Evolutionary conservation across 1,140 invertebrate species (phyloP).

Genomic region (Uloborus diversus): DNA sequence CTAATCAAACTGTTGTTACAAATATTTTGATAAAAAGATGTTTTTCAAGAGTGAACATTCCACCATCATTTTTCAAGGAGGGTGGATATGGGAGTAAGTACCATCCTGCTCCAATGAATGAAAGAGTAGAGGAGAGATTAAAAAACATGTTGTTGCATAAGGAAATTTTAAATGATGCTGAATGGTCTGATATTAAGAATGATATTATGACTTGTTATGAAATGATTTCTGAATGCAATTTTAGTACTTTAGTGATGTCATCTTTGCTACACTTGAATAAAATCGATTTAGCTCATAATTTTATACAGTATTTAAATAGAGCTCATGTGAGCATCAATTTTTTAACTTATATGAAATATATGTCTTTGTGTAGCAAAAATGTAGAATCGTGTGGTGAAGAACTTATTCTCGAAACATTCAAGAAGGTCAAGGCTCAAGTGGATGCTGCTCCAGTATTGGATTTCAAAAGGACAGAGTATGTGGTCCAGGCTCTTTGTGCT

Average conservation of each 20-base stretch:
- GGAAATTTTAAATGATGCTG: background rate
- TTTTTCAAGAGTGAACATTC: too few relatives aligned
- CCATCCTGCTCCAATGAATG: background rate
- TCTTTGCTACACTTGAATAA: background rate
- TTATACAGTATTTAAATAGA: constrained; percentile 10
- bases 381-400: constrained; percentile 7
- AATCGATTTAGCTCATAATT: background rate
- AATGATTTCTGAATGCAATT: constrained; percentile 7
- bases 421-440: background rate
- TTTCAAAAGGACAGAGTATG: background rate
- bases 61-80: too few relatives aligned
- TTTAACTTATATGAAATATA: constrained; percentile 17
- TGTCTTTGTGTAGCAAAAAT: constrained; percentile 19
- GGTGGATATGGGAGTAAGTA: background rate
- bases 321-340: constrained; percentile 1
- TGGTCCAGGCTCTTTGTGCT: background rate
- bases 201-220: background rate
- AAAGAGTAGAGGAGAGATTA: background rate
- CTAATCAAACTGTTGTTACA: too few relatives aligned
- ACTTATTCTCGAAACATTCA: background rate
- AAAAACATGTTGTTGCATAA: background rate
- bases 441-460: constrained; percentile 13
- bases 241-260: constrained; percentile 22
- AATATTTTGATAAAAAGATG: too few relatives aligned
- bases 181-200: constrained; percentile 18